Evolutionary conservation across 2,113 vertebrate species (phyloP), one percentile per base, ranked within the genome.

Genomic region (Edolisoma coerulescens): DNA sequence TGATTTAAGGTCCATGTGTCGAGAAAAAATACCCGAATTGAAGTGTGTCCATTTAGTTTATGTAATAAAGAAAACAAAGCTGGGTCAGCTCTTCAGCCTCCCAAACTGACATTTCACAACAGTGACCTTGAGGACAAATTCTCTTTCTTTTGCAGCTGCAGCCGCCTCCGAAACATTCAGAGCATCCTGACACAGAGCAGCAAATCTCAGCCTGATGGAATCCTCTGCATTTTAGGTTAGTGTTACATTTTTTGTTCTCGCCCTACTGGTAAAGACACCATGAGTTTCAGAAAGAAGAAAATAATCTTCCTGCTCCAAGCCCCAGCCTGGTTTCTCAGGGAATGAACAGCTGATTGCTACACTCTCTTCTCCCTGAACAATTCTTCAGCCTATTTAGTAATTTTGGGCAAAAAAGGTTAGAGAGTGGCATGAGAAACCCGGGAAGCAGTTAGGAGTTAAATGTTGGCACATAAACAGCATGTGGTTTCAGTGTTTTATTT

Each of bases 161-260:
- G 98, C 94, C 99, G 99, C 56, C 98, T 99, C 94, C 98, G 98
- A 54, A 98, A 99, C 92, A 97, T 99, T 61, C 99, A 99, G 96
- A 97, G 97, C 59, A 98, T 99, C 93, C 97, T 99, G 80, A 96
- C 94, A 11, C 98, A 98, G 68, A 98, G 98, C 89, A 98, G 97
- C 95, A 98, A 98, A 89, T 96, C 98, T 83, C 97, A 95, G 35
- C 98, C 99, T 7, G 99, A 99, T 81, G 99, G 98, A 67, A 98
- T 99, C 95, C 98, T 99, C 80, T 99, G 99, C 97, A 99, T 99
- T 94, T 98, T 99, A 35, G 99, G 99, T 99, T 28, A 37, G 96
- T 93, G 71, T 27, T 33, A 41, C 53, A 56, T 27, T 3, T 54
- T 71, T 64, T 56, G 13, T 68, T 83, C 24, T 92, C 21, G 2